phyloP scores from a whole-genome alignment of 1,140 invertebrate genomes.

The Popillia japonica region DNA sequence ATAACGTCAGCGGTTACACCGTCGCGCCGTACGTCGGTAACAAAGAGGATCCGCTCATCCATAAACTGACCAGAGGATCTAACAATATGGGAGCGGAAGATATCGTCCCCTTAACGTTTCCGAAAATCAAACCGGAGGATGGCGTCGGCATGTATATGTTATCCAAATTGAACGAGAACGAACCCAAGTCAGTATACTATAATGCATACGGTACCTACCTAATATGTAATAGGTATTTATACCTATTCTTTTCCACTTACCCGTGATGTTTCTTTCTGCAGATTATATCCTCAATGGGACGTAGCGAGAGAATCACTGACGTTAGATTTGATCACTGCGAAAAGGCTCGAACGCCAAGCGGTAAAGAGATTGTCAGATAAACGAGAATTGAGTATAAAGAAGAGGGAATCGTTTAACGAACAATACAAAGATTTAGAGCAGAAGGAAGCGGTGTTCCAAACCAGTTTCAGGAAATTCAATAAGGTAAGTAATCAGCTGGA shows the following conservation, averaged over 20 bases:
- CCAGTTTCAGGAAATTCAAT: slow-evolving; percentile 47
- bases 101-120: slow-evolving; percentile 25
- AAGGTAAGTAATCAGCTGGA: slow-evolving; percentile 29
- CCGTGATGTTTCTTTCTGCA: slow-evolving; percentile 20
- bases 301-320: not conserved
- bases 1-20: too few relatives aligned
- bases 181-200: slow-evolving; percentile 29
- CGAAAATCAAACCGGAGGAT: slow-evolving; percentile 20
- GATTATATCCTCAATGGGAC: slow-evolving; percentile 41
- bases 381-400: slow-evolving; percentile 23
- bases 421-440: slow-evolving; percentile 46
- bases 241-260: too few relatives aligned
- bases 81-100: not conserved
- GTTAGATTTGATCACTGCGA: slow-evolving; percentile 32
- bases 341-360: slow-evolving; percentile 42
- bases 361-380: slow-evolving; percentile 38
- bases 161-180: slow-evolving; percentile 3
- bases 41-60: too few relatives aligned
- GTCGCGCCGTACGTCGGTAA: too few relatives aligned
- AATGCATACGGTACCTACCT: too few relatives aligned
- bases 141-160: not conserved
- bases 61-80: not conserved
- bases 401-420: slow-evolving; percentile 28
- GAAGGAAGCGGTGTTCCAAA: slow-evolving; percentile 44
- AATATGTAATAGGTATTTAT: too few relatives aligned